Evolutionary conservation across 2,888 invertebrate species (phyloP).

Genomic region (Proisotoma minuta): DNA sequence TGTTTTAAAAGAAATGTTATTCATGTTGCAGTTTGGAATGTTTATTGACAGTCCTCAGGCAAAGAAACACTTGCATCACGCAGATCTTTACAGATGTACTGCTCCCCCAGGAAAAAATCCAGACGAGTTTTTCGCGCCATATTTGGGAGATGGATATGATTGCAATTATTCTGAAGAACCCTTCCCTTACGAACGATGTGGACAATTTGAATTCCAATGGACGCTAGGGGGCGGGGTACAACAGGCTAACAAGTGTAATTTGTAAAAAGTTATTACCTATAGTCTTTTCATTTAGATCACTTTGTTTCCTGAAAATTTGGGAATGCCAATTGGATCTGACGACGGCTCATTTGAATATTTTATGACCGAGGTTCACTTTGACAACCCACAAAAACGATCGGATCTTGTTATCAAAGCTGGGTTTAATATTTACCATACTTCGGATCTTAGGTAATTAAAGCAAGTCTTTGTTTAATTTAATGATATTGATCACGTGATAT

Average conservation of each 20-base stretch:
- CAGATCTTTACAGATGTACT: constrained; percentile 6
- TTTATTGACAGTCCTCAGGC: neutral
- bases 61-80: constrained; percentile 11
- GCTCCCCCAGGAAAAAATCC: constrained; percentile 15
- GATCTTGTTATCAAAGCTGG: constrained; percentile 63
- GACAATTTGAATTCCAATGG: constrained; percentile 8
- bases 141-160: constrained; percentile 1
- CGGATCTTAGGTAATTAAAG: constrained; percentile 57
- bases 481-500: neutral
- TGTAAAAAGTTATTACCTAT: constrained; percentile 10
- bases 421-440: constrained; percentile 72
- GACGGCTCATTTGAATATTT: constrained; percentile 61
- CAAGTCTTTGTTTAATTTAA: neutral
- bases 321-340: constrained; percentile 71
- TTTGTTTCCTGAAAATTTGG: constrained; percentile 69
- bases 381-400: constrained; percentile 57
- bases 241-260: neutral
- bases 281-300: constrained; percentile 59
- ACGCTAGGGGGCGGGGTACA: neutral
- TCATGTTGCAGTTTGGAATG: constrained; percentile 11
- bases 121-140: constrained; percentile 11
- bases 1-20: neutral
- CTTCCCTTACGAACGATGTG: constrained; percentile 1
- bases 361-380: constrained; percentile 73
- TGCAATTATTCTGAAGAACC: constrained; percentile 5